Evolutionary conservation across 1,140 invertebrate species (phyloP).

Genomic region (Magallana gigas): DNA sequence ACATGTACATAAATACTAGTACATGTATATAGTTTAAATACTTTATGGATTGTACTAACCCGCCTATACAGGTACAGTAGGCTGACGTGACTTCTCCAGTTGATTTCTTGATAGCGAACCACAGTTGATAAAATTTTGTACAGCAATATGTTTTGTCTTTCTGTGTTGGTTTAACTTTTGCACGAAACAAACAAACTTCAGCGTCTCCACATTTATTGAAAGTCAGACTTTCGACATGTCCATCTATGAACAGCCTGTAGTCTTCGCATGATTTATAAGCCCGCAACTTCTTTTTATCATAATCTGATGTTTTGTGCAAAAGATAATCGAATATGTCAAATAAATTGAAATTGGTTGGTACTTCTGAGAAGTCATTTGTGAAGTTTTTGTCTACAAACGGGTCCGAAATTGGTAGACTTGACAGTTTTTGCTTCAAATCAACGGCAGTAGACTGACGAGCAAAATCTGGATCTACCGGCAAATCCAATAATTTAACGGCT

Average conservation of each 20-base stretch:
- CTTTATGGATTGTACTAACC: conserved; percentile 27
- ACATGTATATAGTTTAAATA: background rate
- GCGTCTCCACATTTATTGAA: conserved; percentile 22
- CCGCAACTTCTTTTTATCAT: conserved; percentile 14
- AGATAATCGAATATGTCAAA: conserved; percentile 36
- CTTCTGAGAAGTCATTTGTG: background rate
- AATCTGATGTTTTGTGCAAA: conserved; percentile 34
- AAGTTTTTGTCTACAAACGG: conserved; percentile 23
- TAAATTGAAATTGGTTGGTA: conserved; percentile 11
- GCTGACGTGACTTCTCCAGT: conserved; percentile 27
- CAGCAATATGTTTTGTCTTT: background rate
- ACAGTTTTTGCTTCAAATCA: background rate
- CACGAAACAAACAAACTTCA: conserved; percentile 28
- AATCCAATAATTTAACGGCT: background rate
- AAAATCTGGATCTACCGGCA: conserved; percentile 6
- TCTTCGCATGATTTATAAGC: conserved; percentile 18
- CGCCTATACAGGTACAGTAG: conserved; percentile 28
- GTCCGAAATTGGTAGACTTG: conserved; percentile 18
- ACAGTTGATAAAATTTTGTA: conserved; percentile 40
- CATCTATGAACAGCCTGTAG: background rate
- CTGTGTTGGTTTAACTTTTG: conserved; percentile 28
- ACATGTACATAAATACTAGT: background rate
- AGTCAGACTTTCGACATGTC: conserved; percentile 7
- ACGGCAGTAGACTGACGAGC: conserved; percentile 3
- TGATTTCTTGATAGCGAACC: conserved; percentile 37